Evolutionary conservation across 2,797 vertebrate species (phyloP), one percentile per base, ranked within the genome.

Genomic region (Bradypus variegatus): DNA sequence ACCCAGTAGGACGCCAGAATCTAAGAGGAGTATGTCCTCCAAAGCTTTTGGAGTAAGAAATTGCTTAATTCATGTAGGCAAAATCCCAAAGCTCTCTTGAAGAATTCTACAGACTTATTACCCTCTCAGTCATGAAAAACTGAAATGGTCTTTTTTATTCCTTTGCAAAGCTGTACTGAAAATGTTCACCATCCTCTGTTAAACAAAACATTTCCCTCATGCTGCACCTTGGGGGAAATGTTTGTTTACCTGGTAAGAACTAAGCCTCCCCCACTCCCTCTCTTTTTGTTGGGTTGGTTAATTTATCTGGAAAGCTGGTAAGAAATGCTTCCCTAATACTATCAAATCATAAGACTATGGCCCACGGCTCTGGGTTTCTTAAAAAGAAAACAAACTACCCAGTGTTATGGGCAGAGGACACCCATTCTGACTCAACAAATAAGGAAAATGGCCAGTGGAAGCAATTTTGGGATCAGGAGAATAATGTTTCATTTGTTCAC

Each of bases 51-150:
- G 58, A 93, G 50, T 23, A 86, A 92, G 83, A 83, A 45, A 45
- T n/a, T 31, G 27, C 60, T 67, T 48, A 75, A 65, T 25, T 90
- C 36, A 86, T 86, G 83, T 6, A 70, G 67, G 80, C 65, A 70
- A 89, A 88, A 86, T 69, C 64, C 33, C 86, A 72, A 60, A 78
- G 1, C 79, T 75, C 62, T 88, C 62, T 91, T 77, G n/a, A 79
- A 91, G 29, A 83, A 86, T 83, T 89, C 60, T 72, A 93, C 31
- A 87, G 92, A 92, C 29, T 50, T 70, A 67, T 70, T 38, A 94
- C 89, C 65, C 55, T 88, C 65, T 41, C 19, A 70, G 67, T 62
- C 78, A 79, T 80, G 70, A 88, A 94, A 93, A 93, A 70, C 60
- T 83, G 29, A 75, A 92, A 67, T 13, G 41, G 7, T 84, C 33